Evolutionary conservation across 2,797 vertebrate genomes (phyloP), one percentile per base, ranked within the genome.

Genomic region (Scolopax bukidnonensis): DNA sequence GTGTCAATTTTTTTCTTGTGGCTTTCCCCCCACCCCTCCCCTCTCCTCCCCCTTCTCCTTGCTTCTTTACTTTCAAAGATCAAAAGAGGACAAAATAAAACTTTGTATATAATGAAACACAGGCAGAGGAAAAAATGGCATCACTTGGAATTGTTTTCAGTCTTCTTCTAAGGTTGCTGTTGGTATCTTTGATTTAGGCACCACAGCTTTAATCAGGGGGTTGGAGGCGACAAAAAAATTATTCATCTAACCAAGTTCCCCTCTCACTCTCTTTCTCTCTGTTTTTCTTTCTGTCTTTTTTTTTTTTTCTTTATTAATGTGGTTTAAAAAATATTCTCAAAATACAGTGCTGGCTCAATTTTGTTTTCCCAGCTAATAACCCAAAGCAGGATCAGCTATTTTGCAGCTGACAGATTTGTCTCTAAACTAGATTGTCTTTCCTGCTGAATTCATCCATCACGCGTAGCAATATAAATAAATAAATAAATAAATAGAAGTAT

Each of bases 171-270:
- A 94, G 93, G 97, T 93, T 96, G 89, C 81, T 97, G 94, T 96
- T 91, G 78, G 90, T 97, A 95, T 90, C 97, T 98, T 98, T 98
- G 97, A 97, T 97, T 98, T 91, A 96, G 92, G 80, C 85, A 93
- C 94, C 76, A 60, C 89, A 95, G 92, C 94, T 98, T 98, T 97
- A 98, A 98, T 98, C 96, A 97, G 94, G 83, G 92, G 96, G 93
- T 95, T 97, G 94, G 93, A 96, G 96, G 67, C 11, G 15, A 94
- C 94, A 94, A 88, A 95, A 87, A 93, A 97, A 95, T 96, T 96
- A 96, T 92, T 97, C 95, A 65, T 95, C 94, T 93, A 94, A 94
- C 96, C 56, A 53, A 96, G 92, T 87, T 90, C 56, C 71, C 56
- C 33, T 83, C 71, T 77, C 69, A 24, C 56, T 94, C 53, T 89